Evolutionary conservation across 2,113 vertebrate species (phyloP).

Genomic region (Fukomys damarensis): DNA sequence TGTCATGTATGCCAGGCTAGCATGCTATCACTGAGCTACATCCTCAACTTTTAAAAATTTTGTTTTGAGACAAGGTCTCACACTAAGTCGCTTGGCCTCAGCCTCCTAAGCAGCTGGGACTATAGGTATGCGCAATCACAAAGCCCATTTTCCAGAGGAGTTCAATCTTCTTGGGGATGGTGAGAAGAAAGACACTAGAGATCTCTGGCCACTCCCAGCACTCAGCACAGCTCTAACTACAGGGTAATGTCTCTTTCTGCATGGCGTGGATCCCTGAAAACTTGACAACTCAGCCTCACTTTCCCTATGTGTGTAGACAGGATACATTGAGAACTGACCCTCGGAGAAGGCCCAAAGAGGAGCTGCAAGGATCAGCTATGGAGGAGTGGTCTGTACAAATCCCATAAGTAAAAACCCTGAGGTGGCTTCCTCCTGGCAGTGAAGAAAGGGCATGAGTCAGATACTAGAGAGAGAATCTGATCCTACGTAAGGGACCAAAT

Average conservation of each 20-base stretch:
- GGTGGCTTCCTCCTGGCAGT: background rate
- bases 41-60: background rate
- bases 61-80: background rate
- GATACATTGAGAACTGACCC: background rate
- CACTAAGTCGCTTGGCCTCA: background rate
- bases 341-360: slow-evolving; percentile 8
- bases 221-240: background rate
- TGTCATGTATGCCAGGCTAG: background rate
- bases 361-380: background rate
- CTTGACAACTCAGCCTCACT: background rate
- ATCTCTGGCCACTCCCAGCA: background rate
- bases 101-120: background rate
- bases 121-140: background rate
- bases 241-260: background rate
- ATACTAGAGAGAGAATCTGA: background rate
- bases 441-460: background rate
- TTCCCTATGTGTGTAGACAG: background rate
- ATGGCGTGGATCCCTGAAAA: background rate
- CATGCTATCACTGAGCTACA: background rate
- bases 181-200: background rate
- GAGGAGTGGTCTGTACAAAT: background rate
- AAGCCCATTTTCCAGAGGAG: background rate
- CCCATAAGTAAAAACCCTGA: background rate
- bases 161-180: background rate
- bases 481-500: background rate